These are phyloP conservation scores for Acanthaster planci DNA, from an alignment of 35 echinoderm and acorn worm genomes.

Conservation along the genomic window DNA sequence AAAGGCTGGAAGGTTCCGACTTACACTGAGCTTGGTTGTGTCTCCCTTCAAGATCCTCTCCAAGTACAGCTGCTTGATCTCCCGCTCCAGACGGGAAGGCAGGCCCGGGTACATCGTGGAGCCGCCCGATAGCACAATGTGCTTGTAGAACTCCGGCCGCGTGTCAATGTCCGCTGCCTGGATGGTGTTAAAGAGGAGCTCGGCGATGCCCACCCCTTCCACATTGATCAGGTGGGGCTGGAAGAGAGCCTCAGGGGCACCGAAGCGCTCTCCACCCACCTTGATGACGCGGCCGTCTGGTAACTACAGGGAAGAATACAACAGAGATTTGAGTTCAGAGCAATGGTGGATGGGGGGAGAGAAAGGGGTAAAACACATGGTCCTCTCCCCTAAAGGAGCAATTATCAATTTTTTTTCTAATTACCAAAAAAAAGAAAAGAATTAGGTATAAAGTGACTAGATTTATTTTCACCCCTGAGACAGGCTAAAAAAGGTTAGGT, in stretches of 20 bases:
- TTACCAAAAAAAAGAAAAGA: too few relatives aligned
- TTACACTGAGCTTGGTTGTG: slow-evolving; percentile 85
- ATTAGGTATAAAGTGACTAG: too few relatives aligned
- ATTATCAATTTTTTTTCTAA: too few relatives aligned
- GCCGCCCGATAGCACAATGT: slow-evolving; percentile 96
- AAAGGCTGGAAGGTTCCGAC: slow-evolving; percentile 12
- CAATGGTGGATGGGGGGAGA: too few relatives aligned
- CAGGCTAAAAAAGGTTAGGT: too few relatives aligned
- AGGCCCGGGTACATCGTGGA: slow-evolving; percentile 99
- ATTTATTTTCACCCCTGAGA: too few relatives aligned
- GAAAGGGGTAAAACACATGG: too few relatives aligned
- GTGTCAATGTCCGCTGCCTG: slow-evolving; percentile 99
- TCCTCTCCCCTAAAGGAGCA: too few relatives aligned
- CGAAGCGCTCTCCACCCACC: slow-evolving; percentile 92
- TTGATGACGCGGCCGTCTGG: slow-evolving; percentile 97
- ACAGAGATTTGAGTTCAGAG: slow-evolving; percentile 9
- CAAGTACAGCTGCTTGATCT: slow-evolving; percentile 97
- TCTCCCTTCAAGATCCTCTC: slow-evolving; percentile 94
- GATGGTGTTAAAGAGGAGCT: slow-evolving; percentile 94
- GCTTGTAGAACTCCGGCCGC: slow-evolving; percentile 96
- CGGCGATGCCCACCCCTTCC: slow-evolving; percentile 86
- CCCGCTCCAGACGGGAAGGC: slow-evolving; percentile 89
- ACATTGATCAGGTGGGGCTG: slow-evolving; percentile 99
- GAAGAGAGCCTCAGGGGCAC: slow-evolving; percentile 94
- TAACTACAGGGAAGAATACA: slow-evolving; percentile 49